phyloP scores from a whole-genome alignment of 2,797 vertebrate genomes.

The Lutjanus campechanus region DNA sequence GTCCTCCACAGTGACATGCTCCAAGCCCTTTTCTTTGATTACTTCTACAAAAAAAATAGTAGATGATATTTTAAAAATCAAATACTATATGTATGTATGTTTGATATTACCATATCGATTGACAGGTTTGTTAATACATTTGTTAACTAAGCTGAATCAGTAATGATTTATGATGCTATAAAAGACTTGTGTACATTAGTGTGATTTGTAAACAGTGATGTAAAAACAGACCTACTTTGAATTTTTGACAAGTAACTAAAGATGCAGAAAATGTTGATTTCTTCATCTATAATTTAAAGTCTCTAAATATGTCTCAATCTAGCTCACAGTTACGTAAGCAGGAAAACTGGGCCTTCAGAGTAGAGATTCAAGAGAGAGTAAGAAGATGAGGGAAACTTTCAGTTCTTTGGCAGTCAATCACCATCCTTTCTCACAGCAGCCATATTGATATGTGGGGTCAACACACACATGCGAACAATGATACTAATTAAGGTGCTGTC shows the following conservation, averaged over 20 bases:
- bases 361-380: background rate
- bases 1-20: conserved; percentile 97
- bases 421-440: too few species aligned
- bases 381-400: background rate
- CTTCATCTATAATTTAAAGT: background rate
- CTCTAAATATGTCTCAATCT: background rate
- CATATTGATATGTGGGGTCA: too few species aligned
- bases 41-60: conserved; percentile 85
- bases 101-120: background rate
- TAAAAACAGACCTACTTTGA: too few species aligned
- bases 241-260: background rate
- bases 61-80: background rate
- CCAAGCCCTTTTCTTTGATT: conserved; percentile 97
- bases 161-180: background rate
- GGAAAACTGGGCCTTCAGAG: background rate
- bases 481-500: too few species aligned
- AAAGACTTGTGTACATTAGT: background rate
- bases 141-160: background rate
- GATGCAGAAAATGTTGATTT: background rate
- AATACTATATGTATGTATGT: too few species aligned
- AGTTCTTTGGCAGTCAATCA: background rate
- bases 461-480: too few species aligned
- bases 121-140: background rate
- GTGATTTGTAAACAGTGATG: too few species aligned
- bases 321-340: background rate